Conservation (phyloP, 2,888 invertebrate species). For the Gastracanthus pulcherrimus region DNA sequence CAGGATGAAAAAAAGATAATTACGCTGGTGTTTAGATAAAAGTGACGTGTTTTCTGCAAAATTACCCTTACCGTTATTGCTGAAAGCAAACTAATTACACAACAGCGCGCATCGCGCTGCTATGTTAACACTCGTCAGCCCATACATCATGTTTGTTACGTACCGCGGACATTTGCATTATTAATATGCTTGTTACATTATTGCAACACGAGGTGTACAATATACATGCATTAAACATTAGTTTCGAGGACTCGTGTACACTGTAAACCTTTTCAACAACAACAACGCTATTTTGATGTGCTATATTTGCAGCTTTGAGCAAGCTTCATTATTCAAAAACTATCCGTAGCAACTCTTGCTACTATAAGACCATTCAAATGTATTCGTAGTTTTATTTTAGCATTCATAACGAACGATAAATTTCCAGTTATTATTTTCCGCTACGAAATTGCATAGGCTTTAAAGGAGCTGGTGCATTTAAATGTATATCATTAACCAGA, state of each 20-base stretch:
- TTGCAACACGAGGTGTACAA: conserved; percentile 11
- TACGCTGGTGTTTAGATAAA: background rate
- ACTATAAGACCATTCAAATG: no score
- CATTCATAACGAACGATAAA: background rate
- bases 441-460: no score
- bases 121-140: conserved; percentile 4
- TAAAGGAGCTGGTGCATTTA: background rate
- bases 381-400: no score
- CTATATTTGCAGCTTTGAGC: background rate
- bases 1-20: background rate
- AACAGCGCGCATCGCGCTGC: background rate
- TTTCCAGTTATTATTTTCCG: background rate
- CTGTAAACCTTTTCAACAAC: background rate
- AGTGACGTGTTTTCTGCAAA: conserved; percentile 8
- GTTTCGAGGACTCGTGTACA: conserved; percentile 10
- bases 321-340: background rate
- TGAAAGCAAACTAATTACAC: background rate
- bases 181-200: conserved; percentile 38
- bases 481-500: background rate
- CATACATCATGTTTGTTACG: conserved; percentile 35
- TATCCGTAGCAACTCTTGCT: no score
- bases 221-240: conserved; percentile 46
- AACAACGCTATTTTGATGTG: background rate
- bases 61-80: background rate
- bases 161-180: conserved; percentile 38